Conservation (phyloP, 2,888 invertebrate genomes). For the Tenodera sinensis region DNA sequence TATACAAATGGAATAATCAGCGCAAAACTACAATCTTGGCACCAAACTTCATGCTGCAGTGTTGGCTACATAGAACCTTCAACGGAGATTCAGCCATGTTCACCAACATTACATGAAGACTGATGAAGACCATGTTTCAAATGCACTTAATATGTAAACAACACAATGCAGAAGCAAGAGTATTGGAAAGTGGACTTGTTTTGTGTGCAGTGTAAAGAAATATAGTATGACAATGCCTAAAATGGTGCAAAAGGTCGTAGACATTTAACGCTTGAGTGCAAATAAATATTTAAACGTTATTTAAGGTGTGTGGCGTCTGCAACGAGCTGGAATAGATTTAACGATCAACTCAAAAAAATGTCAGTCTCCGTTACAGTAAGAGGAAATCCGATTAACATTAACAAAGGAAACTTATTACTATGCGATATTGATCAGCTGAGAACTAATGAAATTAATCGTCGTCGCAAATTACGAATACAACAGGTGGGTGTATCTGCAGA, state of each 20-base stretch:
- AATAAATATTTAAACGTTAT: not conserved
- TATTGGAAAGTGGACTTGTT: not conserved
- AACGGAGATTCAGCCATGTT: not conserved
- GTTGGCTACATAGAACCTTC: not conserved
- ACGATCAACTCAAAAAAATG: conserved; percentile 44
- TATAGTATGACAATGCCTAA: not conserved
- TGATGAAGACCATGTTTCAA: not conserved
- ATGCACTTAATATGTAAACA: not conserved
- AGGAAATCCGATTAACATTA: conserved; percentile 52
- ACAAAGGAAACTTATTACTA: conserved; percentile 49
- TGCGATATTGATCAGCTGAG: conserved; percentile 51
- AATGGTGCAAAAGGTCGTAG: not conserved
- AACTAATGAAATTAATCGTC: conserved; percentile 55
- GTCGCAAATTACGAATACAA: conserved; percentile 56
- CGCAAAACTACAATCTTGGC: too few species aligned
- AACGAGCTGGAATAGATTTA: not conserved
- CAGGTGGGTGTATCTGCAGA: conserved; percentile 49
- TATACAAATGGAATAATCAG: too few species aligned
- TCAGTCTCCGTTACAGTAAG: conserved; percentile 58
- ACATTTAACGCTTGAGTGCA: too few species aligned
- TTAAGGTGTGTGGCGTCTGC: not conserved
- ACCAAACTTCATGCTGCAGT: too few species aligned
- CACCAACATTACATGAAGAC: not conserved
- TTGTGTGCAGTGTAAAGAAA: not conserved
- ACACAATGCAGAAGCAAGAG: not conserved